Evolutionary conservation across 2,797 vertebrate genomes (phyloP).

Genomic region (Moxostoma hubbsi): DNA sequence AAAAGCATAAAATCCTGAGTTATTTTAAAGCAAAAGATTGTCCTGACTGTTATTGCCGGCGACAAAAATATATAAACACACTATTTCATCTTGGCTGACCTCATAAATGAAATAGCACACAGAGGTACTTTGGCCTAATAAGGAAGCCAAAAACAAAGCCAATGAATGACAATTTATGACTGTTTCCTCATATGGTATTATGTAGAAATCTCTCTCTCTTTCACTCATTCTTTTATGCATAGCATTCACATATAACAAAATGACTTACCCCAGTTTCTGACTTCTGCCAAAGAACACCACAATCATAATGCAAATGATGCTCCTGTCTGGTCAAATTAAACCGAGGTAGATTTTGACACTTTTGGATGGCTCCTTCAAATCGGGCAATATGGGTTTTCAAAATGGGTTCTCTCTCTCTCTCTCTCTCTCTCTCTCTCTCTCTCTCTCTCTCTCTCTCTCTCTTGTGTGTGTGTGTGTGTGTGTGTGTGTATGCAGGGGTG

Average conservation of each 20-base stretch:
- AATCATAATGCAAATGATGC: constrained; percentile 62
- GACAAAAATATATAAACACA: constrained; percentile 41
- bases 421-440: too few species aligned
- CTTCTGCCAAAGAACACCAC: constrained; percentile 28
- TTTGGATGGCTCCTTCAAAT: constrained; percentile 51
- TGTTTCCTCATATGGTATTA: constrained; percentile 41
- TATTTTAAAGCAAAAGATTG: constrained; percentile 21
- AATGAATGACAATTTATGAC: constrained; percentile 28
- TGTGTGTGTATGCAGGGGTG: not conserved
- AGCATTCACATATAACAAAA: constrained; percentile 27
- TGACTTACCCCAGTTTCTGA: constrained; percentile 2
- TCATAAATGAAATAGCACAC: constrained; percentile 29
- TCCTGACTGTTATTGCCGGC: constrained; percentile 2
- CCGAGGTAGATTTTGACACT: constrained; percentile 44
- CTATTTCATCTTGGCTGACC: constrained; percentile 25
- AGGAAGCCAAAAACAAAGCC: constrained; percentile 36
- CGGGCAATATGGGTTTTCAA: constrained; percentile 33
- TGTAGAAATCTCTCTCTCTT: constrained; percentile 2
- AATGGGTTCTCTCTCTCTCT: not conserved
- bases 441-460: too few species aligned
- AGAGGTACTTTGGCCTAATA: constrained; percentile 45
- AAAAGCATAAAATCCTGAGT: constrained; percentile 1
- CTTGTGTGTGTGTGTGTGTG: not conserved
- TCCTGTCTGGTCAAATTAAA: constrained; percentile 58
- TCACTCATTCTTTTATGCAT: constrained; percentile 25